phyloP scores from a whole-genome alignment of 2,797 vertebrate genomes.

The Rhynchonycteris naso region DNA sequence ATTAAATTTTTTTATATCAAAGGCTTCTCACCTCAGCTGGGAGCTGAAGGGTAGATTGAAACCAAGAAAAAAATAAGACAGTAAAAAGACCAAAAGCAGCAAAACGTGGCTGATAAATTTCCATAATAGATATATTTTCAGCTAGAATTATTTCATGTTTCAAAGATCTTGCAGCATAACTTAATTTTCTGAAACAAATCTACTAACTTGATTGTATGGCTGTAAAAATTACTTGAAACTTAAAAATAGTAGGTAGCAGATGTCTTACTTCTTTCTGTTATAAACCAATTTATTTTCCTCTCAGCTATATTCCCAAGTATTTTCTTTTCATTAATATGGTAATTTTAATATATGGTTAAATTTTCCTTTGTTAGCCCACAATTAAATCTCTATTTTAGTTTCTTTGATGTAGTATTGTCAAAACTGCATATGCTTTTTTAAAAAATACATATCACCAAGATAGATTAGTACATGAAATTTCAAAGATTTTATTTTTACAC shows the following conservation, averaged over 20 bases:
- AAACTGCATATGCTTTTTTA: slow-evolving; percentile 69
- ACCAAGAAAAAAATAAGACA: slow-evolving; percentile 67
- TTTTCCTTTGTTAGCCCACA: slow-evolving; percentile 66
- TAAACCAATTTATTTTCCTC: slow-evolving; percentile 48
- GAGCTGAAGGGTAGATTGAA: slow-evolving; percentile 70
- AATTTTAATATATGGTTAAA: slow-evolving; percentile 58
- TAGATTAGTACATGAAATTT: slow-evolving; percentile 42
- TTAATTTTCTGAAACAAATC: slow-evolving; percentile 61
- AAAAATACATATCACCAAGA: slow-evolving; percentile 49
- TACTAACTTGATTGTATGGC: slow-evolving; percentile 17
- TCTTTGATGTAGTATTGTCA: slow-evolving; percentile 74
- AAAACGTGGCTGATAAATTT: slow-evolving; percentile 55
- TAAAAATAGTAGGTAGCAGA: slow-evolving; percentile 38
- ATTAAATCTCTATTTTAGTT: slow-evolving; percentile 58
- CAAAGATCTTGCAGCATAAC: slow-evolving; percentile 16
- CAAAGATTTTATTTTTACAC: slow-evolving; percentile 58
- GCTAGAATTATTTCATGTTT: slow-evolving; percentile 62
- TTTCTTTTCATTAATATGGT: slow-evolving; percentile 59
- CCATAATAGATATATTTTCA: slow-evolving; percentile 16
- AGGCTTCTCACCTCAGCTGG: slow-evolving; percentile 70
- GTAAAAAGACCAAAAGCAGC: slow-evolving; percentile 36
- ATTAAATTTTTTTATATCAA: slow-evolving; percentile 79
- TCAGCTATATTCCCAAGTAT: slow-evolving; percentile 30
- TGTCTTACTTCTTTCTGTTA: slow-evolving; percentile 59
- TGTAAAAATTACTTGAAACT: slow-evolving; percentile 61